Base-by-base conservation (phyloP, 2,888 invertebrate species). In the Phymatocera aterrima region DNA sequence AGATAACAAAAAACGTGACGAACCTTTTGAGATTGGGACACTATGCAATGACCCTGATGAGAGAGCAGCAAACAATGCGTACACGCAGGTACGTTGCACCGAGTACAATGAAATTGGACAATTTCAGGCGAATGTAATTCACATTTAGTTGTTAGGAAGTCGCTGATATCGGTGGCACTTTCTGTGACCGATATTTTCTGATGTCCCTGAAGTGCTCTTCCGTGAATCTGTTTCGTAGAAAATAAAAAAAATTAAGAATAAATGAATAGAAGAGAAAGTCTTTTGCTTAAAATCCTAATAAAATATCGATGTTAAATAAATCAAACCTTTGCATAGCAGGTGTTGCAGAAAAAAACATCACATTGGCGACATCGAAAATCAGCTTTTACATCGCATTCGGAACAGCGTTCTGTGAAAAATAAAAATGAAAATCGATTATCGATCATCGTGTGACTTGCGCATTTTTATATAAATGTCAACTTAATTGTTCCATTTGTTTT, bases 41-140 rank as follows among this genome's bases (percentile, higher is more conserved):
- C 77, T 51, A 86, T 83, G 0, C 81, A 80, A 82, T 92, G 92
- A 0, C 85, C 86, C 1, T 83, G 83, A 82, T 92, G 92, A 0
- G 80, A 81, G 0, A 84, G 81, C 5, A 92, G 48, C 77, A 90
- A 85, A 80, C 92, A 92, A 68, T 91, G 89, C n/a, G 91, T 88
- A 79, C 92, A 93, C 1, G 86, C 82, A 1, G 85, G 81, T 31
- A 80, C 68, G n/a, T 88, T 79, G 82, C 93, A 92, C 12, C 86
- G 83, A 2, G 83, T 84, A 80, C 93, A 93, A 79, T 86, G 88
- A 83, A 91, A 91, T 21, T 91, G 91, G 28, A 89, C 34, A 1
- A 83, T 77, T 77, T 87, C 83, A 1, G 82, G 80, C 3, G 80
- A 60, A 83, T 92, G 92, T 43, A 82, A 82, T 0, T 81, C 65